phyloP scores from a whole-genome alignment of 2,113 vertebrate genomes.

The Odocoileus hemionus region DNA sequence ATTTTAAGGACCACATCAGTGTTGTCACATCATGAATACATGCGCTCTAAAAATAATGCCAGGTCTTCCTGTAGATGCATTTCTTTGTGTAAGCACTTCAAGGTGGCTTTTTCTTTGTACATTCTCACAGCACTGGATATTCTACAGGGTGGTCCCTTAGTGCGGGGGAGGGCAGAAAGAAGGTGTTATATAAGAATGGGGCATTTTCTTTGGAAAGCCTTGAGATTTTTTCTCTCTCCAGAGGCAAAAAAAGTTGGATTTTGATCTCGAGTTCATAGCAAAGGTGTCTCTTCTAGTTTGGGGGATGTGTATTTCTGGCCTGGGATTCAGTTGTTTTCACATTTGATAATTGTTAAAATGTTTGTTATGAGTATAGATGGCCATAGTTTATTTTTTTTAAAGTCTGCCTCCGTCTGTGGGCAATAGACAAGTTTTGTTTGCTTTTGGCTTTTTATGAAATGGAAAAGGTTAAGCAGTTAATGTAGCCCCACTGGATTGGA shows the following conservation, averaged over 20 bases:
- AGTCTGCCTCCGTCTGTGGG: neutral
- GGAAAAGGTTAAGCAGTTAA: neutral
- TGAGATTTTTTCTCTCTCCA: conserved; percentile 41
- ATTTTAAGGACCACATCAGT: neutral
- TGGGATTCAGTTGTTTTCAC: conserved; percentile 38
- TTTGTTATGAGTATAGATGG: conserved; percentile 31
- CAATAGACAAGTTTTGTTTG: neutral
- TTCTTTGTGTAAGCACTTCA: neutral
- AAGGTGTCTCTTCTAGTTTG: conserved; percentile 55
- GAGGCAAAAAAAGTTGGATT: conserved; percentile 21
- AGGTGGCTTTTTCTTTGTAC: neutral
- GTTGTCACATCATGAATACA: neutral
- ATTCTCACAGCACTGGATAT: neutral
- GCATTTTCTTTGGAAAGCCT: conserved; percentile 56
- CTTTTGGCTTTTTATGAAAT: conserved; percentile 9
- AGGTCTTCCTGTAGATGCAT: neutral
- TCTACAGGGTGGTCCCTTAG: neutral
- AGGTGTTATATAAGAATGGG: conserved; percentile 16
- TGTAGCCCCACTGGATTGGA: neutral
- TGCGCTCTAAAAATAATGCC: neutral
- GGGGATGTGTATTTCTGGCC: conserved; percentile 24
- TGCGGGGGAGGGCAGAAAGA: neutral
- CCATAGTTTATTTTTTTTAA: conserved; percentile 26
- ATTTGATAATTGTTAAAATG: conserved; percentile 34
- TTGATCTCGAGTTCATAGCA: conserved; percentile 44